Base-by-base conservation (phyloP, 1,140 invertebrate species). In the Saccostrea cuccullata region DNA sequence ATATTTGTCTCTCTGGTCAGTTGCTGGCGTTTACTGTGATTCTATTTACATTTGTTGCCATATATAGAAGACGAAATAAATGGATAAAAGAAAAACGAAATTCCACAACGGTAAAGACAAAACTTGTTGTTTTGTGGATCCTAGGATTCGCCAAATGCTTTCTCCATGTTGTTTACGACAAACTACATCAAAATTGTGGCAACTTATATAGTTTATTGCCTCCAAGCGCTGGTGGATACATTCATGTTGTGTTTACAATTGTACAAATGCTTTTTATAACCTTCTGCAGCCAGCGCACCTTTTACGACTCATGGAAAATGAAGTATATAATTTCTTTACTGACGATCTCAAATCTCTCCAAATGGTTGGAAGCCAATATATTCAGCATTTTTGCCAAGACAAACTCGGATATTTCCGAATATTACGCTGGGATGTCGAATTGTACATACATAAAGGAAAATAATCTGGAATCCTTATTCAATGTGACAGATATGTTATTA, bases 301-400 rank as follows among this genome's bases (percentile, higher is more conserved):
- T 77, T 30, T 77, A 36, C 15, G 70, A 77, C 30, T 26, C 30
- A 15, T 77, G 70, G 70, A 77, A 77, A 77, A 77, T 77, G 23
- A 77, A 26, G 30, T 77, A 77, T 77, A 30, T 77, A 12, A 77
- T 77, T 77, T 77, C 70, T 15, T 0, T 77, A 15, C 15, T 77
- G 70, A 77, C 70, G 11, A 77, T 77, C 15, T 77, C 70, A 30
- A 77, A 77, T 77, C 23, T 77, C 11, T 26, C 26, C 70, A 77
- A 77, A 36, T 77, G 70, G 70, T 77, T 36, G 15, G 70, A 77
- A 30, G 70, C 70, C 70, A 77, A 77, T 30, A 36, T 77, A 77
- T 77, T 77, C 26, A 77, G 70, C 26, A 77, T 77, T 17, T 77
- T 77, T 30, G 70, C 26, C 23, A 77, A 77, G 15, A 77, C 70